Conservation (phyloP, 2,797 vertebrate species). For the Falco rusticolus region DNA sequence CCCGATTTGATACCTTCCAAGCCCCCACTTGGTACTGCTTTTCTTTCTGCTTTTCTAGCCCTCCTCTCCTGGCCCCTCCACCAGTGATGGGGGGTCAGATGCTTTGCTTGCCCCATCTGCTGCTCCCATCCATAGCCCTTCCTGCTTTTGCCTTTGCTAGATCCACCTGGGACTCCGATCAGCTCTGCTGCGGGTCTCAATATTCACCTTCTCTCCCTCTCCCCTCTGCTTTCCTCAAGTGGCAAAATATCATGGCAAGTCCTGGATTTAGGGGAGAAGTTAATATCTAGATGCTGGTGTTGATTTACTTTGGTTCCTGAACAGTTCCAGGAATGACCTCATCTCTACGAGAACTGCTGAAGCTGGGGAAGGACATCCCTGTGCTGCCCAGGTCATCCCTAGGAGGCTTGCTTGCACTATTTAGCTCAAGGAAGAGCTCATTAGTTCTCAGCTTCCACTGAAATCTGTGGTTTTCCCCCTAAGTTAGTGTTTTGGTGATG, state of each 20-base stretch:
- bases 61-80: no score
- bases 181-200: not conserved
- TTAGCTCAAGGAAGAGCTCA: not conserved
- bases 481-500: not conserved
- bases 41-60: not conserved
- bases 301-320: not conserved
- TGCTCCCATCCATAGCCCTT: not conserved
- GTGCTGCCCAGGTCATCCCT: not conserved
- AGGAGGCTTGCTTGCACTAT: not conserved
- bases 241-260: not conserved
- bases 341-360: not conserved
- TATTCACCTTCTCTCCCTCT: not conserved
- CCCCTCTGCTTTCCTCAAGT: not conserved
- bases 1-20: not conserved
- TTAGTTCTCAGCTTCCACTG: not conserved
- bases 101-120: not conserved
- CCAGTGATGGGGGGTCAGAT: rapidly evolving
- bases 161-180: not conserved
- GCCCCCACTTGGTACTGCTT: not conserved
- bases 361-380: not conserved
- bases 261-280: not conserved
- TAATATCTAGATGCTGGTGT: not conserved
- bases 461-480: not conserved
- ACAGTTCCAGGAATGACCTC: not conserved
- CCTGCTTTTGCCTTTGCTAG: not conserved